A percentile compares a stretch with the other conserved stretches of the same genome.
Evolutionary conservation across 2,797 vertebrate genomes (phyloP).

Genomic region (Taenioides sp.): DNA sequence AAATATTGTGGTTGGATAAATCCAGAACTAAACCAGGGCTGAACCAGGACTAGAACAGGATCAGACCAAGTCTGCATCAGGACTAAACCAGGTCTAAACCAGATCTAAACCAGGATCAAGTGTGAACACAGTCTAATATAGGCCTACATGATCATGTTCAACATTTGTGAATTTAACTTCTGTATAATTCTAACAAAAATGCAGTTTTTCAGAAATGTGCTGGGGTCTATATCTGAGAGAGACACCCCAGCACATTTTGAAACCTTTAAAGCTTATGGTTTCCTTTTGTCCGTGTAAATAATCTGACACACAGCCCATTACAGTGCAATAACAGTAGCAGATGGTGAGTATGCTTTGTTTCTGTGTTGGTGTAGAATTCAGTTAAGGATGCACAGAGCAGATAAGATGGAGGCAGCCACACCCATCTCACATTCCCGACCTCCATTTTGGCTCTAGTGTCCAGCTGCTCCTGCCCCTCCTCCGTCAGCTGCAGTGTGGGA

Average conservation of each 20-base stretch:
- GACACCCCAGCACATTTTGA: neutral
- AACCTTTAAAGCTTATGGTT: neutral
- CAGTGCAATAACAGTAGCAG: conserved; percentile 14
- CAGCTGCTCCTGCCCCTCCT: conserved; percentile 68
- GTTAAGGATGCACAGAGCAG: conserved; percentile 31
- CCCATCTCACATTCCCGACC: conserved; percentile 61
- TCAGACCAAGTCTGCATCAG: too few species aligned
- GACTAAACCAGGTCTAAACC: too few species aligned
- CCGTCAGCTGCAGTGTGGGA: conserved; percentile 57
- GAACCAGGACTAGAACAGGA: too few species aligned
- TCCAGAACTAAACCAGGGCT: too few species aligned
- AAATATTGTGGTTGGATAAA: too few species aligned
- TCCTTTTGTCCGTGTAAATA: neutral
- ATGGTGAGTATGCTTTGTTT: conserved; percentile 33
- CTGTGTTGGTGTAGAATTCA: conserved; percentile 38
- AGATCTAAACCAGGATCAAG: too few species aligned
- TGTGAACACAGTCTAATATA: too few species aligned
- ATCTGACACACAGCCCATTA: neutral
- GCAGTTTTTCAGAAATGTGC: too few species aligned
- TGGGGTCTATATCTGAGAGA: neutral
- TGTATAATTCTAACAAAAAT: too few species aligned
- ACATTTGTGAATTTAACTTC: too few species aligned
- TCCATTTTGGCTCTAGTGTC: conserved; percentile 45
- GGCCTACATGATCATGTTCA: too few species aligned
- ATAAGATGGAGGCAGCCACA: conserved; percentile 55